Percentiles rank a stretch among this genome's conserved stretches.
phyloP scores from a whole-genome alignment of 2,797 vertebrate species.

The Streptopelia turtur region DNA sequence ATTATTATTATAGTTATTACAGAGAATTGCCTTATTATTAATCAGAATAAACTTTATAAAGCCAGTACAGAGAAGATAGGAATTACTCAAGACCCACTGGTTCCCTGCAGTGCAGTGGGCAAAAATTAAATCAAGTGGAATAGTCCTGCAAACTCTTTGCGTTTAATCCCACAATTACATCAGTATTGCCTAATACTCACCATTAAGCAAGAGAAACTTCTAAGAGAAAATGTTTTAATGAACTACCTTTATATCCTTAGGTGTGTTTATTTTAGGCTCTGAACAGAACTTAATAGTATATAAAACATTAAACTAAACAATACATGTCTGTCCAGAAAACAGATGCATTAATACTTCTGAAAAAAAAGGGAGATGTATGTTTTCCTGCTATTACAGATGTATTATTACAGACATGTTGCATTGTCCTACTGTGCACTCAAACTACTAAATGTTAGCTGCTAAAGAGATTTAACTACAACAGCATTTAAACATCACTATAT shows the following conservation, averaged over 20 bases:
- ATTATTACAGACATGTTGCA: not conserved
- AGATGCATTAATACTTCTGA: not conserved
- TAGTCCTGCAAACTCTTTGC: not conserved
- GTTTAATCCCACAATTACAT: slow-evolving; percentile 7
- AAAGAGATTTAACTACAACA: not conserved
- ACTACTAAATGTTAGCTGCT: not conserved
- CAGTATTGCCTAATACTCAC: not conserved
- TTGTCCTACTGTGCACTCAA: not conserved
- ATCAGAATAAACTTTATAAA: slow-evolving; percentile 29
- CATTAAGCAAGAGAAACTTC: slow-evolving; percentile 23
- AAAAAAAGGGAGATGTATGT: not conserved
- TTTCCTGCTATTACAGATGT: not conserved
- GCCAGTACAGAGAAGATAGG: slow-evolving; percentile 13
- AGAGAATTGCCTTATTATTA: slow-evolving; percentile 10
- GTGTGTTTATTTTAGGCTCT: slow-evolving; percentile 14
- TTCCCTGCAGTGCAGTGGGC: not conserved
- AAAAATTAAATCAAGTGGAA: slow-evolving; percentile 24
- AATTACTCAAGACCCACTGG: not conserved
- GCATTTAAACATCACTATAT: not conserved
- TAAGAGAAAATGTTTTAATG: not conserved
- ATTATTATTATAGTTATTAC: slow-evolving; percentile 8
- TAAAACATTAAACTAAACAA: slow-evolving; percentile 28
- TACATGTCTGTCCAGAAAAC: not conserved
- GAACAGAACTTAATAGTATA: slow-evolving; percentile 9
- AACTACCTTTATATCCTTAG: slow-evolving; percentile 10